Conservation (phyloP, 2,888 invertebrate species). For the Xanthorhoe designata region DNA sequence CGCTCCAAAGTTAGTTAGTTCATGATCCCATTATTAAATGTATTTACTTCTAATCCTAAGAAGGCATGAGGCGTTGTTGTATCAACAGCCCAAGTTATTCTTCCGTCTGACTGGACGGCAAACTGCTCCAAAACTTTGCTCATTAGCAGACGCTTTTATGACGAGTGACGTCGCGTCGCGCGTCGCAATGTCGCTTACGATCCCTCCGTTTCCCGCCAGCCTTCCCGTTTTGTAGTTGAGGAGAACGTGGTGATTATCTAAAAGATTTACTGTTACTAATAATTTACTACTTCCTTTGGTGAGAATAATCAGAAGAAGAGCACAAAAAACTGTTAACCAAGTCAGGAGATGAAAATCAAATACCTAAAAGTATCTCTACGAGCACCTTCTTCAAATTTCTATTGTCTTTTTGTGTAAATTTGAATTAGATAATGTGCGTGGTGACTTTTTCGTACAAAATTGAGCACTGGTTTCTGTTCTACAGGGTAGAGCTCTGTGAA, state of each 20-base stretch:
- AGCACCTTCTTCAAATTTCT: neutral
- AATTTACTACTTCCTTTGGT: too few relatives aligned
- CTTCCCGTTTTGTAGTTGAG: constrained; percentile 6
- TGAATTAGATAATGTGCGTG: neutral
- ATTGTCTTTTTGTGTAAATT: neutral
- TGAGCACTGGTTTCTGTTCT: constrained; percentile 12
- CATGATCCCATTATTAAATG: neutral
- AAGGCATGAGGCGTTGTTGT: constrained; percentile 5
- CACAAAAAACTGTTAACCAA: too few relatives aligned
- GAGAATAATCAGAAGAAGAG: too few relatives aligned
- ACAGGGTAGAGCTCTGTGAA: constrained; percentile 21
- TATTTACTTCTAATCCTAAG: neutral
- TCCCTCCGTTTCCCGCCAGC: constrained; percentile 11
- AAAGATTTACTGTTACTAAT: neutral
- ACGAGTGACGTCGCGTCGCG: constrained; percentile 43
- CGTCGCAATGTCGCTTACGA: constrained; percentile 22
- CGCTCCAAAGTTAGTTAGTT: too few relatives aligned
- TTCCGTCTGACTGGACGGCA: constrained; percentile 41
- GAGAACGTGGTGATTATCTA: neutral
- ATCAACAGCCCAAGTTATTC: constrained; percentile 25
- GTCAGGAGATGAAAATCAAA: too few relatives aligned
- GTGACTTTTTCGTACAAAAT: neutral
- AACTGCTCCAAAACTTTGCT: constrained; percentile 54
- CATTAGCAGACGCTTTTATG: constrained; percentile 58
- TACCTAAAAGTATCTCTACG: too few relatives aligned